Evolutionary conservation across 1,140 invertebrate species (phyloP), one percentile per base, ranked within the genome.

Genomic region (Conus ventricosus): DNA sequence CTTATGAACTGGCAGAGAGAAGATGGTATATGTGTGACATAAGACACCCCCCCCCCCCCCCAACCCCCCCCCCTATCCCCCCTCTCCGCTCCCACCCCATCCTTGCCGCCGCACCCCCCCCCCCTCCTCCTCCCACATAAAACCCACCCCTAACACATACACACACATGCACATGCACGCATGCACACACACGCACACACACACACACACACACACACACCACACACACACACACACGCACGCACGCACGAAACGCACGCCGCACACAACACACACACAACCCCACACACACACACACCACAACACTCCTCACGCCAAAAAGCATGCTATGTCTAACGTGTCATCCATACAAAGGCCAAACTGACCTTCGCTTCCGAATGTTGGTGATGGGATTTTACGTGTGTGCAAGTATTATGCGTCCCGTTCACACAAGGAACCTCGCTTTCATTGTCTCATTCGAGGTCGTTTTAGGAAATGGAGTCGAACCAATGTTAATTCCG

Each of bases 211-310:
- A 39, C 39, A 39, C 39, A 39, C 39, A 39, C 39, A 39, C 39
- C 39, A 39, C 39, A 39, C 39, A 39, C 39, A 39, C 39, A 39
- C 39, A 39, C 39, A 39, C 39, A 39, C 39, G 3, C 39, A 39
- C 39, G 3, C 39, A 39, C 39, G n/a, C n/a, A n/a, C n/a, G n/a
- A n/a, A n/a, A n/a, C n/a, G n/a, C n/a, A n/a, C n/a, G n/a, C n/a
- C n/a, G n/a, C n/a, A n/a, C n/a, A n/a, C n/a, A n/a, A 78, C 76
- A 78, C 76, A 78, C 76, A 78, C 76, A 78, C 76, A 78, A n/a
- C n/a, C 76, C 1, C 76, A 78, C 76, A 4, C 76, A 78, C 76
- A 1, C 76, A 23, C 15, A 4, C 76, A 78, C 76, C 1, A n/a
- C n/a, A n/a, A n/a, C 76, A 78, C 76, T 25, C 15, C 15, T 23